Evolutionary conservation across 1,140 invertebrate genomes (phyloP).

Genomic region (Dolichoris vasculosae): DNA sequence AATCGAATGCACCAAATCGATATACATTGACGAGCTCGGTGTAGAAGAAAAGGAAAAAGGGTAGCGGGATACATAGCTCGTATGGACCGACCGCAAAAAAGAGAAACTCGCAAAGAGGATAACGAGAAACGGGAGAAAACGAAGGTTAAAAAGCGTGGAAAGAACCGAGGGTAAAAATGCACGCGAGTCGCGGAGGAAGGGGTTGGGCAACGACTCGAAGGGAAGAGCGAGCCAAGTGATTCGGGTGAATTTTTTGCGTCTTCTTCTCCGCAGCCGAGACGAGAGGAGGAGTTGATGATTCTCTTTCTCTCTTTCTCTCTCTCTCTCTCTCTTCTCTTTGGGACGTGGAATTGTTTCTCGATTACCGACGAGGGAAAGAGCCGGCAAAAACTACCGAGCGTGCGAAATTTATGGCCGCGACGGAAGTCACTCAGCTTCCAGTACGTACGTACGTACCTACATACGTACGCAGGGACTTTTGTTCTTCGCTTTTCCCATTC

Average conservation of each 20-base stretch:
- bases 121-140: neutral
- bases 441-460: neutral
- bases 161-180: conserved; percentile 32
- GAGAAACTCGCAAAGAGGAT: neutral
- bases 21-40: conserved; percentile 11
- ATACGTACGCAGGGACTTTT: neutral
- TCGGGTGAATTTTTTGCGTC: conserved; percentile 38
- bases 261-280: neutral
- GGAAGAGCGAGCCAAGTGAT: conserved; percentile 26
- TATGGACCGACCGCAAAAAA: neutral
- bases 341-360: conserved; percentile 41
- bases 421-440: conserved; percentile 36
- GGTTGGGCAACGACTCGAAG: neutral
- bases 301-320: neutral
- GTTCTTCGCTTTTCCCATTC: conserved; percentile 5
- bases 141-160: conserved; percentile 10
- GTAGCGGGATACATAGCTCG: neutral
- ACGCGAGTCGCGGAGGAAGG: conserved; percentile 23
- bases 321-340: neutral
- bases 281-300: conserved; percentile 36
- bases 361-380: conserved; percentile 16
- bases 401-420: conserved; percentile 49
- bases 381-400: conserved; percentile 25
- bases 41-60: neutral
- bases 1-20: conserved; percentile 15